Evolutionary conservation across 1,140 invertebrate species (phyloP).

Genomic region (Lamellibrachia luymesi): DNA sequence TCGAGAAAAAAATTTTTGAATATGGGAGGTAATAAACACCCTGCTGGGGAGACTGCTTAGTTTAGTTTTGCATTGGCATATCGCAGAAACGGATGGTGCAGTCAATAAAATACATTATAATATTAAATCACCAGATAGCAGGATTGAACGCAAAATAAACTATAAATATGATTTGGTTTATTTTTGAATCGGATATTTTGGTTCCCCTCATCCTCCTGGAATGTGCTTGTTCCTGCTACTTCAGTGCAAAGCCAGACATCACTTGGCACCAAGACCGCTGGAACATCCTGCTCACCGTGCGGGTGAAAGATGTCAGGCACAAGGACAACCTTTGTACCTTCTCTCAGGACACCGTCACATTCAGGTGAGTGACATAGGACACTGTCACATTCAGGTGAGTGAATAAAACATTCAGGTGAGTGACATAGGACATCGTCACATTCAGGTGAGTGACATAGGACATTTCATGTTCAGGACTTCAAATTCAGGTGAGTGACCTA

Average conservation of each 20-base stretch:
- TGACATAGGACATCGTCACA: background rate
- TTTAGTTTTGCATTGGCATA: too few relatives aligned
- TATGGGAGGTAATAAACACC: too few relatives aligned
- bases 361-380: constrained; percentile 8
- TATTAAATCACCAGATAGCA: too few relatives aligned
- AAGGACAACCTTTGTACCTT: background rate
- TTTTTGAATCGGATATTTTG: too few relatives aligned
- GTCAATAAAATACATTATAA: too few relatives aligned
- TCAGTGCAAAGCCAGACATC: constrained; percentile 11
- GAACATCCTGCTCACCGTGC: constrained; percentile 2
- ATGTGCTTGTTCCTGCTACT: background rate
- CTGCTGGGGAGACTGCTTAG: too few relatives aligned
- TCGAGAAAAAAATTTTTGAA: too few relatives aligned
- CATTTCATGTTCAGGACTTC: too few relatives aligned
- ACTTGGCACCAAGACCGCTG: constrained; percentile 12
- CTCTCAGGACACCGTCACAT: constrained; percentile 3
- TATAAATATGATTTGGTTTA: too few relatives aligned
- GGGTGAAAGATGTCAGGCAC: constrained; percentile 10
- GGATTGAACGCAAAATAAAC: too few relatives aligned
- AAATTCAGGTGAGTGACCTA: background rate
- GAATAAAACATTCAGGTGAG: background rate
- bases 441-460: background rate
- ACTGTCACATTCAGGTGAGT: background rate
- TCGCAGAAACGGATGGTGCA: too few relatives aligned
- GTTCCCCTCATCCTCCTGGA: background rate